These are phyloP conservation scores for Dasypus novemcinctus DNA, from an alignment of 2,113 vertebrate genomes.

Conservation along the genomic window DNA sequence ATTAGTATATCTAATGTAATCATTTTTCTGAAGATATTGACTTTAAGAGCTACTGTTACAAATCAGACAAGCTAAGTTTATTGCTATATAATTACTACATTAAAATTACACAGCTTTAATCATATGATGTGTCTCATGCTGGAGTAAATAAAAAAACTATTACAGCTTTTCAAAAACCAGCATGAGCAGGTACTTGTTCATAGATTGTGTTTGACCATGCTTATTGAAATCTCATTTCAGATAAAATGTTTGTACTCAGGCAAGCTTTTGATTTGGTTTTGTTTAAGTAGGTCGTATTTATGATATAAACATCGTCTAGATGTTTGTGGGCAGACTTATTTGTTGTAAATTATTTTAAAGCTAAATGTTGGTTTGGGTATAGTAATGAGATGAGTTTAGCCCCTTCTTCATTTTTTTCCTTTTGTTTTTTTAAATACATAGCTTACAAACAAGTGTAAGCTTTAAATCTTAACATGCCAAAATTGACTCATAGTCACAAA, in stretches of 20 bases:
- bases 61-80: conserved; percentile 49
- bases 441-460: neutral
- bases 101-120: conserved; percentile 50
- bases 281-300: neutral
- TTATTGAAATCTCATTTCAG: neutral
- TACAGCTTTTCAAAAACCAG: conserved; percentile 24
- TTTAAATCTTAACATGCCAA: neutral
- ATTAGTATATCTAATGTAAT: conserved; percentile 31
- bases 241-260: neutral
- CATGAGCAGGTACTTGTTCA: conserved; percentile 3
- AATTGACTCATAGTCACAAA: neutral
- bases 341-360: neutral
- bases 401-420: neutral
- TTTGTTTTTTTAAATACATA: neutral
- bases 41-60: conserved; percentile 18
- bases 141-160: neutral
- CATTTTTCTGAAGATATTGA: conserved; percentile 35
- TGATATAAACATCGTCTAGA: neutral
- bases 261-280: neutral
- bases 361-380: neutral
- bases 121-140: neutral
- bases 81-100: conserved; percentile 47
- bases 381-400: neutral
- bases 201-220: neutral
- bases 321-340: neutral